Evolutionary conservation across 2,113 vertebrate species (phyloP).

Genomic region (Hepsetus odoe): DNA sequence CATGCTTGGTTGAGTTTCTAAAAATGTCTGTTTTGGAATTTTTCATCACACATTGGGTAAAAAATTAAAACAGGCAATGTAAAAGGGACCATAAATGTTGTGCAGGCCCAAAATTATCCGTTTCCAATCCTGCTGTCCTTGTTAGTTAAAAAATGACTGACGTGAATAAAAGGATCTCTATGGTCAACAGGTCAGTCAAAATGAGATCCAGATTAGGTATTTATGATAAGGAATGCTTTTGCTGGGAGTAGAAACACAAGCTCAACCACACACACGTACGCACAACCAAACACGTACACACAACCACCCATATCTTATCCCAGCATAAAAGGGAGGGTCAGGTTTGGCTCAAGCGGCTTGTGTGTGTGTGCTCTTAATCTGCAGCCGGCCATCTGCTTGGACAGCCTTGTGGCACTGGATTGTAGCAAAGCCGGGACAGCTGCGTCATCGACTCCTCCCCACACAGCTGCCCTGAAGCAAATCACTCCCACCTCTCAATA

Average conservation of each 20-base stretch:
- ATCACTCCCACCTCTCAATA: background rate
- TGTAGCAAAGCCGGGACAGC: slow-evolving; percentile 35
- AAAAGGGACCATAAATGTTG: no score
- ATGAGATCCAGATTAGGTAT: background rate
- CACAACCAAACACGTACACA: background rate
- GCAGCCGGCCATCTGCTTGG: slow-evolving; percentile 31
- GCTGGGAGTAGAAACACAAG: background rate
- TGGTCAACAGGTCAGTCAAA: background rate
- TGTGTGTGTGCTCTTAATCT: slow-evolving; percentile 29
- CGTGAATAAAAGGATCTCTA: no score
- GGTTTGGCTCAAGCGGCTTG: slow-evolving; percentile 10
- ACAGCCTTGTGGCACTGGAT: slow-evolving; percentile 39
- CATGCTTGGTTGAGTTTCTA: no score
- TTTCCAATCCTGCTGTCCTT: background rate
- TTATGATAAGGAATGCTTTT: background rate
- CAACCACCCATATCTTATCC: background rate
- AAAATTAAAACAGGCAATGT: no score
- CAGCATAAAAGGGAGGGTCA: background rate
- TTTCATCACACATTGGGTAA: no score
- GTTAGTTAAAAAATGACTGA: no score
- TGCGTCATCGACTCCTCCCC: slow-evolving; percentile 10
- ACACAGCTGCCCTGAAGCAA: background rate
- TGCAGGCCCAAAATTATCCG: no score
- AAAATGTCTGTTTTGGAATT: no score
- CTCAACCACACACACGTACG: background rate